Evolutionary conservation across 2,888 invertebrate genomes (phyloP).

Genomic region (Netelia inedita): DNA sequence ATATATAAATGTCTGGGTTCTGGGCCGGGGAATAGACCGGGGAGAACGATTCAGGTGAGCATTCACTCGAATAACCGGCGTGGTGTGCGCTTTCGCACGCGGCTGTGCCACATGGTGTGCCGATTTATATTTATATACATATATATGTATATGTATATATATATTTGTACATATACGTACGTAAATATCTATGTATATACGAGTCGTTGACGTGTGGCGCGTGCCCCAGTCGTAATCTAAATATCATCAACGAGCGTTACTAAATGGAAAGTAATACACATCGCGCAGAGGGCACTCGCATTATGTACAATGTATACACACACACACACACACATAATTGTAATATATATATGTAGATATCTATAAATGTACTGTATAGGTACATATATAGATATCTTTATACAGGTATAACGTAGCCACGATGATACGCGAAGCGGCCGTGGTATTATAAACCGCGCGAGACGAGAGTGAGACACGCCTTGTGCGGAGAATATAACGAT

Average conservation of each 20-base stretch:
- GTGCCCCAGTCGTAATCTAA: constrained; percentile 72
- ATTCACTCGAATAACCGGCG: constrained; percentile 41
- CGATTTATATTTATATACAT: neutral
- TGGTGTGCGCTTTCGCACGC: constrained; percentile 5
- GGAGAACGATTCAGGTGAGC: constrained; percentile 59
- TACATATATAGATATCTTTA: constrained; percentile 8
- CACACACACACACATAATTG: neutral
- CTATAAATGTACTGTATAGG: constrained; percentile 8
- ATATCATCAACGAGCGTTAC: constrained; percentile 73
- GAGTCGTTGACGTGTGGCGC: constrained; percentile 69
- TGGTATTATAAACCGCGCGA: constrained; percentile 65
- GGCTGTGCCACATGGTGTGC: constrained; percentile 30
- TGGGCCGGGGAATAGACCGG: neutral
- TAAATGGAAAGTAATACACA: constrained; percentile 72
- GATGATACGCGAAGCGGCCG: constrained; percentile 60
- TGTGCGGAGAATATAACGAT: constrained; percentile 65
- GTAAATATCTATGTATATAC: neutral
- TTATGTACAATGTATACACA: constrained; percentile 20
- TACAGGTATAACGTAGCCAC: constrained; percentile 6
- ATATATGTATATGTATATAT: neutral
- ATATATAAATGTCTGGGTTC: constrained; percentile 34
- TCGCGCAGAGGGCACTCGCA: constrained; percentile 48
- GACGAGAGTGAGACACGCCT: constrained; percentile 68
- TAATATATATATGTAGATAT: constrained; percentile 20
- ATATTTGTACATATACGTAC: neutral